These are phyloP conservation scores for Furnarius figulus DNA, from an alignment of 2,113 vertebrate genomes.

Conservation along the genomic window DNA sequence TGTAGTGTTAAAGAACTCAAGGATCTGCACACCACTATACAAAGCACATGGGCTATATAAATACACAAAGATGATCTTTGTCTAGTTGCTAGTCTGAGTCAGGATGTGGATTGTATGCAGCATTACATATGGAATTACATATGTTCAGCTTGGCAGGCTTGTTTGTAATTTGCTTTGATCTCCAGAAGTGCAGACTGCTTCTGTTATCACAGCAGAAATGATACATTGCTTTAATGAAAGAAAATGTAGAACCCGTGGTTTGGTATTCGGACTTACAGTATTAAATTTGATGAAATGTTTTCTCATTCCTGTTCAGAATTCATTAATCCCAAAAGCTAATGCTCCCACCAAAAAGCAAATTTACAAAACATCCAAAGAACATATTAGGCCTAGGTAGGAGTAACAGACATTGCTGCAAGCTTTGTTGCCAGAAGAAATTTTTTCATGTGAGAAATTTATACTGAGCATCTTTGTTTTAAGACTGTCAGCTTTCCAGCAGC, in stretches of 20 bases:
- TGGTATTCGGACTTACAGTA: neutral
- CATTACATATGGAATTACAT: constrained; percentile 45
- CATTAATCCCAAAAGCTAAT: neutral
- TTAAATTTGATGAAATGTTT: neutral
- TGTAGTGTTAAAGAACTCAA: neutral
- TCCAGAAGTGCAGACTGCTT: constrained; percentile 7
- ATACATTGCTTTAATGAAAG: constrained; percentile 37
- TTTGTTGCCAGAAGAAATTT: neutral
- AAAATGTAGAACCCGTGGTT: neutral
- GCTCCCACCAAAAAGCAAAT: neutral
- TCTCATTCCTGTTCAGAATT: neutral
- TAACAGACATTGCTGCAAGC: neutral
- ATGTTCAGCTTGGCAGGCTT: constrained; percentile 3
- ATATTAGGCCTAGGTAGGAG: neutral
- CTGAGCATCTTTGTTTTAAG: neutral
- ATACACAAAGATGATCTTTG: constrained; percentile 48
- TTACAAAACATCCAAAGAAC: neutral
- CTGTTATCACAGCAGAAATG: constrained; percentile 47
- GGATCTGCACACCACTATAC: neutral
- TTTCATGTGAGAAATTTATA: neutral
- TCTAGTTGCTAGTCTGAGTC: neutral
- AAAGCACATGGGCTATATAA: neutral
- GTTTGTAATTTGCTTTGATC: constrained; percentile 37
- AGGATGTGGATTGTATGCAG: neutral
- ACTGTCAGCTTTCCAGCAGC: neutral